Conservation (phyloP, 2,888 invertebrate genomes). For the Coleophora deauratella region DNA sequence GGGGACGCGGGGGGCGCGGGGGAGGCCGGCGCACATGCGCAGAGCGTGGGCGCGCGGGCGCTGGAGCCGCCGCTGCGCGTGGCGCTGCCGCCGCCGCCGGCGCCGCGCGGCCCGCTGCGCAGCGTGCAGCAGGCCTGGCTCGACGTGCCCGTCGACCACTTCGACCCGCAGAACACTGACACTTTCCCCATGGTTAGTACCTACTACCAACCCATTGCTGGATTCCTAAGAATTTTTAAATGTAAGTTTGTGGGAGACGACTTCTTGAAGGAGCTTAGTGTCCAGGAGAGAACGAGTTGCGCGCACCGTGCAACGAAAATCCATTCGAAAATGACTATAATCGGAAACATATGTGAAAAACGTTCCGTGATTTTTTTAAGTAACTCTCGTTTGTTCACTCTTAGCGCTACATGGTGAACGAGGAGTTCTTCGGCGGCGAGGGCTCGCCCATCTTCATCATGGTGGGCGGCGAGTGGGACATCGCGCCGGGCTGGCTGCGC, state of each 20-base stretch:
- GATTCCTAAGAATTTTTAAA: too few relatives aligned
- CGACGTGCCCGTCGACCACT: slow-evolving; percentile 73
- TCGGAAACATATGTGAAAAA: too few relatives aligned
- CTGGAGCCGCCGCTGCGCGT: slow-evolving; percentile 10
- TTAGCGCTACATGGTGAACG: slow-evolving; percentile 73
- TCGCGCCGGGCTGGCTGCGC: slow-evolving; percentile 72
- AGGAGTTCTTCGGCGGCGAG: slow-evolving; percentile 63
- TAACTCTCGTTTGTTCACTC: too few relatives aligned
- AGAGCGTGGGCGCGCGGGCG: not conserved
- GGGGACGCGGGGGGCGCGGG: not conserved
- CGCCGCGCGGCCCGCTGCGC: slow-evolving; percentile 21
- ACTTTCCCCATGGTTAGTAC: slow-evolving; percentile 71
- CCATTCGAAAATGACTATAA: too few relatives aligned
- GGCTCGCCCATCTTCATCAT: slow-evolving; percentile 78
- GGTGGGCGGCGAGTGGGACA: slow-evolving; percentile 86
- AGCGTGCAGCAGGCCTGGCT: slow-evolving; percentile 57
- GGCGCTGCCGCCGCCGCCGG: slow-evolving; percentile 56
- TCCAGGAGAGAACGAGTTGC: too few relatives aligned
- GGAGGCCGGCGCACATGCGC: not conserved
- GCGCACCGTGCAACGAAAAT: too few relatives aligned
- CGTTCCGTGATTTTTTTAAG: too few relatives aligned
- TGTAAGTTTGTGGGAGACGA: too few relatives aligned
- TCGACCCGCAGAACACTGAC: slow-evolving; percentile 60
- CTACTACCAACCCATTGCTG: too few relatives aligned
- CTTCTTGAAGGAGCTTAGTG: too few relatives aligned